A percentile compares a stretch with the other conserved stretches of the same genome.
These are phyloP conservation scores for Zele albiditarsus DNA, from an alignment of 2,888 invertebrate species.

Conservation along the genomic window DNA sequence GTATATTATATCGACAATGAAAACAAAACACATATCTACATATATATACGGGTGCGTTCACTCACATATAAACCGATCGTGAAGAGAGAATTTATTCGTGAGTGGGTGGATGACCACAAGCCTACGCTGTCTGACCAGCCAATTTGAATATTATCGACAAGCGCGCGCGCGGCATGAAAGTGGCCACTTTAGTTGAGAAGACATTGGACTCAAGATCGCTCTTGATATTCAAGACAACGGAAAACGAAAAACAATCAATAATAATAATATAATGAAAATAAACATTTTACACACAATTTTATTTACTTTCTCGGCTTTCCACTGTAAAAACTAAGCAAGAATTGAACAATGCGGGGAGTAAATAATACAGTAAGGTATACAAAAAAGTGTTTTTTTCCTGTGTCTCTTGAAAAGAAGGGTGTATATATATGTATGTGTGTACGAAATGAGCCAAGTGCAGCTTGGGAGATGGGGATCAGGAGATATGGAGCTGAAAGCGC, in stretches of 20 bases:
- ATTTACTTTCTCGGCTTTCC: background rate
- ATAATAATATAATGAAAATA: background rate
- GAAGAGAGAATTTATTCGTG: background rate
- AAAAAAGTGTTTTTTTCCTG: background rate
- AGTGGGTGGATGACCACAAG: slow-evolving; percentile 23
- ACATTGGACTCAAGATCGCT: background rate
- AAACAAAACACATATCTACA: background rate
- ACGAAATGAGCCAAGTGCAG: slow-evolving; percentile 1
- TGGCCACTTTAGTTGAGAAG: slow-evolving; percentile 14
- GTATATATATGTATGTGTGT: background rate
- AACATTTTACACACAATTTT: background rate
- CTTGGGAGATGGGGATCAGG: slow-evolving; percentile 39
- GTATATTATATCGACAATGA: background rate
- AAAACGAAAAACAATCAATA: background rate
- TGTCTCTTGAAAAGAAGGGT: background rate
- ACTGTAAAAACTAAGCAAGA: background rate
- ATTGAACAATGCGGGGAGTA: background rate
- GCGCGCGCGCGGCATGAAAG: background rate
- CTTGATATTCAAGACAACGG: background rate
- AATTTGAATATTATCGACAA: slow-evolving; percentile 31
- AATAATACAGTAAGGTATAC: background rate
- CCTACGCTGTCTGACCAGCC: slow-evolving; percentile 33
- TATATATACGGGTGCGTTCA: background rate
- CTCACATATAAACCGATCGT: background rate
- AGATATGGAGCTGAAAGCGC: slow-evolving; percentile 27